phyloP scores from a whole-genome alignment of 1,140 invertebrate species.

The Zaprionus taronus region DNA sequence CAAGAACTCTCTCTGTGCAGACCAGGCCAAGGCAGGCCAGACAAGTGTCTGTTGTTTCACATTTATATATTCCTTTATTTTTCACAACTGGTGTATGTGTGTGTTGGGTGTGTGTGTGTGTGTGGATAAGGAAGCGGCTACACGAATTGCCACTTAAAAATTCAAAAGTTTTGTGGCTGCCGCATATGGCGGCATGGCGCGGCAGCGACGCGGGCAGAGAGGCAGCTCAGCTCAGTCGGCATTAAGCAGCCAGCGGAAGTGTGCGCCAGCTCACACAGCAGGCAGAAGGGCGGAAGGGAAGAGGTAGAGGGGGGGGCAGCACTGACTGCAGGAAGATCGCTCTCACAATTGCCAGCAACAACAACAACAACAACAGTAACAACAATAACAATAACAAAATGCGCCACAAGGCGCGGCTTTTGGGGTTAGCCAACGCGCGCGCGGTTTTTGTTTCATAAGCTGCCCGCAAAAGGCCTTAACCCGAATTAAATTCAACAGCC shows the following conservation, averaged over 20 bases:
- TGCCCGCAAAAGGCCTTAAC: conserved; percentile 62
- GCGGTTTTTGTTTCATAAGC: conserved; percentile 56
- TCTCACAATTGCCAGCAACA: conserved; percentile 48
- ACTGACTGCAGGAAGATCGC: conserved; percentile 21
- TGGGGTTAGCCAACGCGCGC: conserved; percentile 55
- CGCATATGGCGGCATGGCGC: conserved; percentile 63
- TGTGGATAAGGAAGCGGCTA: conserved; percentile 62
- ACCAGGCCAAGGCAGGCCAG: conserved; percentile 5
- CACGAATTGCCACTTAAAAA: conserved; percentile 83
- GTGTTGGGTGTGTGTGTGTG: conserved; percentile 22
- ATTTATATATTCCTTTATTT: conserved; percentile 14
- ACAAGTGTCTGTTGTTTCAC: conserved; percentile 42
- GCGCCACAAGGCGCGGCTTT: conserved; percentile 56
- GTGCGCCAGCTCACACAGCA: conserved; percentile 35
- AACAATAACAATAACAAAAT: conserved; percentile 72
- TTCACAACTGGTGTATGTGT: conserved; percentile 12
- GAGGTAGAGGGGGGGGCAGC: background rate
- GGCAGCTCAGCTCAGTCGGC: conserved; percentile 6
- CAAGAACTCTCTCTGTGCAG: background rate
- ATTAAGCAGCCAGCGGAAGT: conserved; percentile 40
- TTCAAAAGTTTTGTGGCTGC: conserved; percentile 79
- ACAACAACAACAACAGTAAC: conserved; percentile 48
- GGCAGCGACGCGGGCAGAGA: conserved; percentile 28
- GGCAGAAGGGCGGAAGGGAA: conserved; percentile 25
- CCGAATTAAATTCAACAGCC: conserved; percentile 58